These are phyloP conservation scores for Laticauda laticaudata DNA, from an alignment of 2,113 vertebrate species.

Conservation along the genomic window DNA sequence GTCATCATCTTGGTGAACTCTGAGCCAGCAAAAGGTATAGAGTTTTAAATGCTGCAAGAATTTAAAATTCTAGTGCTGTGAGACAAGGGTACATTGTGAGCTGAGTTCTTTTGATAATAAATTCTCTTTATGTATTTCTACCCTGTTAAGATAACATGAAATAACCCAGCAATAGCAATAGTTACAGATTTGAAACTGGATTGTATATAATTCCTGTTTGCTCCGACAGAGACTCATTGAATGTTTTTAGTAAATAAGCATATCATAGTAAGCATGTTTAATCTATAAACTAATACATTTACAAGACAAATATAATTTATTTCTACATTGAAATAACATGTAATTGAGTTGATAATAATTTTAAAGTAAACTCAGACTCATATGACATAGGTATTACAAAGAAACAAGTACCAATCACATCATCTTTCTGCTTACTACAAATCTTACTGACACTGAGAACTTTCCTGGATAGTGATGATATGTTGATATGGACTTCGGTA, in stretches of 20 bases:
- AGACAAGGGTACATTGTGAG: constrained; percentile 16
- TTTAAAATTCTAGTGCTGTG: constrained; percentile 38
- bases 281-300: not conserved
- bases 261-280: not conserved
- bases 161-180: not conserved
- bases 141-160: not conserved
- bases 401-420: not conserved
- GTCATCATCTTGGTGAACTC: not conserved
- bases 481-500: not conserved
- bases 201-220: not conserved
- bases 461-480: not conserved
- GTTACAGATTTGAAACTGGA: not conserved
- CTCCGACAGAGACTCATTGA: not conserved
- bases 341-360: not conserved
- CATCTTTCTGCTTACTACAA: not conserved
- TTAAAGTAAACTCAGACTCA: not conserved
- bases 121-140: not conserved
- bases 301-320: not conserved
- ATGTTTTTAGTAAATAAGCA: not conserved
- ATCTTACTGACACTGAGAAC: not conserved
- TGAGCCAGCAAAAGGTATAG: not conserved
- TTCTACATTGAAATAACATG: not conserved
- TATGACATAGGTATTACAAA: not conserved
- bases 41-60: not conserved
- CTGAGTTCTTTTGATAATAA: constrained; percentile 41